phyloP scores from a whole-genome alignment of 2,113 vertebrate species.

The Fregata magnificens region DNA sequence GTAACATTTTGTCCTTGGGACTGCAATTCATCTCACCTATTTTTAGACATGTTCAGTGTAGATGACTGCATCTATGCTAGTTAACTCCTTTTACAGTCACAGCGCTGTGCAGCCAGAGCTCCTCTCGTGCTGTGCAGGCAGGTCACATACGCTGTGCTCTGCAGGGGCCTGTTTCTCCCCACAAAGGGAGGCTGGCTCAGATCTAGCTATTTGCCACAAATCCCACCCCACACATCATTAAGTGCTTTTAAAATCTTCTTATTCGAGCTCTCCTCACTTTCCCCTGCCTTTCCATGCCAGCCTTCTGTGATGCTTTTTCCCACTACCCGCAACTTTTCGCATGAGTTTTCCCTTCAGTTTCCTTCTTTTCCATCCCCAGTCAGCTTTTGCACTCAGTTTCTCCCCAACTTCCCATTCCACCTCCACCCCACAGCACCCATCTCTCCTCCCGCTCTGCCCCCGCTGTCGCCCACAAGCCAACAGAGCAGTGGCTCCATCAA shows the following conservation, averaged over 20 bases:
- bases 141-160: neutral
- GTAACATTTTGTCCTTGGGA: neutral
- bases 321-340: neutral
- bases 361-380: neutral
- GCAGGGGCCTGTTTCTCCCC: neutral
- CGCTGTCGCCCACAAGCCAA: neutral
- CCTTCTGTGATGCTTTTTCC: neutral
- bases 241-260: neutral
- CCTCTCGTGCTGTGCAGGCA: neutral
- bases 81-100: conserved; percentile 1
- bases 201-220: neutral
- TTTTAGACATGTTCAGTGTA: conserved; percentile 12
- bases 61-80: neutral
- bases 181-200: neutral
- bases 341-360: neutral
- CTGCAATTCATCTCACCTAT: conserved; percentile 4
- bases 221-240: neutral
- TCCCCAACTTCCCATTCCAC: neutral
- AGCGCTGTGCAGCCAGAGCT: neutral
- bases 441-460: neutral
- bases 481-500: neutral
- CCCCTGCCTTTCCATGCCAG: neutral
- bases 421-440: accelerated
- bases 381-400: neutral
- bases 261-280: neutral